Evolutionary conservation across 2,113 vertebrate genomes (phyloP).

Genomic region (Emberiza fucata): DNA sequence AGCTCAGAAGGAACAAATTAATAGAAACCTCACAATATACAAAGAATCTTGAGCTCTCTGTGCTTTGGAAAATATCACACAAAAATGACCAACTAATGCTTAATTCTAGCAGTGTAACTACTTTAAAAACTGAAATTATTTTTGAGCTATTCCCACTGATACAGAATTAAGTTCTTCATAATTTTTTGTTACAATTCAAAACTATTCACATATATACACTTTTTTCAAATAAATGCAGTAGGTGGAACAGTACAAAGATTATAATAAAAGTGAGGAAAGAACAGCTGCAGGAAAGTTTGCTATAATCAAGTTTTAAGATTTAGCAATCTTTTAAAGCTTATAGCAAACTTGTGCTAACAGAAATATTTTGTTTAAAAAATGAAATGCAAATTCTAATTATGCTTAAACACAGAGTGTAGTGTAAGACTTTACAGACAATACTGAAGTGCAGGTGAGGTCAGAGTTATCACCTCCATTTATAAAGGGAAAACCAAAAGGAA

Average conservation of each 20-base stretch:
- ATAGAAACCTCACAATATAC: not conserved
- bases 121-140: slow-evolving; percentile 6
- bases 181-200: slow-evolving; percentile 1
- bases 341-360: not conserved
- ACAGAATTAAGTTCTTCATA: slow-evolving; percentile 6
- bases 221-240: slow-evolving; percentile 17
- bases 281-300: not conserved
- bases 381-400: not conserved
- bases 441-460: not conserved
- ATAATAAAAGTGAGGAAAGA: not conserved
- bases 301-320: not conserved
- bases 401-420: not conserved
- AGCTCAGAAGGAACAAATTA: not conserved
- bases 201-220: slow-evolving; percentile 63
- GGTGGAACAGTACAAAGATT: slow-evolving; percentile 8
- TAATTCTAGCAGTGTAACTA: not conserved
- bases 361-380: not conserved
- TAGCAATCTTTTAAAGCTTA: not conserved
- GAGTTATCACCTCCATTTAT: not conserved
- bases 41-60: not conserved
- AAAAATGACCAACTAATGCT: not conserved
- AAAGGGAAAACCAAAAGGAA: not conserved
- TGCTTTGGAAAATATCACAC: slow-evolving; percentile 1
- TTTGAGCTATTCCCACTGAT: slow-evolving; percentile 15
- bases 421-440: not conserved